Percentiles rank a stretch among this genome's conserved stretches.
These are phyloP conservation scores for Erpornis zantholeuca DNA, from an alignment of 2,113 vertebrate species.

Conservation along the genomic window DNA sequence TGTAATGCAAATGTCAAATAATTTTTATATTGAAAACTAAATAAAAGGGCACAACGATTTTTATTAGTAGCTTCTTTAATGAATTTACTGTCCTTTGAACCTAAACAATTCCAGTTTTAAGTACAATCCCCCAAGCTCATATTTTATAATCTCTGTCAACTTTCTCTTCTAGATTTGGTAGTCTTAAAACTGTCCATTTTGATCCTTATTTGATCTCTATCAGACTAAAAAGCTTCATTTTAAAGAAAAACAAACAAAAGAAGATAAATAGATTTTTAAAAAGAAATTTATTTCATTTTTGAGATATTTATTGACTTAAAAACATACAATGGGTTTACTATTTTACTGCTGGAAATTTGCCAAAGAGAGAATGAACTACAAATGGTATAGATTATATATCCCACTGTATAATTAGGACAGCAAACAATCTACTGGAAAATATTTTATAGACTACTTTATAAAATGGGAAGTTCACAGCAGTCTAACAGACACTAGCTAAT, in stretches of 20 bases:
- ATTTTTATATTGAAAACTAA: constrained; percentile 81
- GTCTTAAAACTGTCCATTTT: neutral
- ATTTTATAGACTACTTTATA: constrained; percentile 46
- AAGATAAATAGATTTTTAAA: neutral
- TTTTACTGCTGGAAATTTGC: constrained; percentile 57
- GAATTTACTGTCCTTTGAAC: constrained; percentile 68
- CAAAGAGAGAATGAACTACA: neutral
- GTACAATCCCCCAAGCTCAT: neutral
- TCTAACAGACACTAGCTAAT: neutral
- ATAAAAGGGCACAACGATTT: constrained; percentile 80
- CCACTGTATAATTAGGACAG: constrained; percentile 48
- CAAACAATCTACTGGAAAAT: constrained; percentile 42
- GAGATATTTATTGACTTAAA: constrained; percentile 25
- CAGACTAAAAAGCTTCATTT: neutral
- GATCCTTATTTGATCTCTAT: neutral
- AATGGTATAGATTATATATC: constrained; percentile 23
- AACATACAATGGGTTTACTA: neutral
- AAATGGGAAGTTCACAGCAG: constrained; percentile 53
- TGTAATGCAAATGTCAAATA: constrained; percentile 80
- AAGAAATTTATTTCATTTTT: neutral
- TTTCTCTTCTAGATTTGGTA: neutral
- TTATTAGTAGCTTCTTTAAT: constrained; percentile 76
- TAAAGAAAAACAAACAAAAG: neutral
- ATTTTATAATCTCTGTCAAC: neutral
- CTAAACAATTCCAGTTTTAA: constrained; percentile 54